Evolutionary conservation across 2,113 vertebrate species (phyloP).

Genomic region (Steatornis caripensis): DNA sequence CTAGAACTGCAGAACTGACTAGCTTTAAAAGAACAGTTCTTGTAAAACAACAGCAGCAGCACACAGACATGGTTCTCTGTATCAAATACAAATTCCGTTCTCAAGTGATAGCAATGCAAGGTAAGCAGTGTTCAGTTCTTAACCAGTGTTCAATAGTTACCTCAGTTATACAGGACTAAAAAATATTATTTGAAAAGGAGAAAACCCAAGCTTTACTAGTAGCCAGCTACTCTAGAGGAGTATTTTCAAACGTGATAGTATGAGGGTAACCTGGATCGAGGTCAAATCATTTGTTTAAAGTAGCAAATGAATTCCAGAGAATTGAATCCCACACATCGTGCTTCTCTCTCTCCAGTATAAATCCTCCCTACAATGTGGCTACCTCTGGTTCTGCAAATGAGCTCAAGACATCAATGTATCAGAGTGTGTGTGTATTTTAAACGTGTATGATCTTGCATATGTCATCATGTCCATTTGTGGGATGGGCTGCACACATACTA

Average conservation of each 20-base stretch:
- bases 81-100: not conserved
- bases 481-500: not conserved
- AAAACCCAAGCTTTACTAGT: not conserved
- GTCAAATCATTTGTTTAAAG: not conserved
- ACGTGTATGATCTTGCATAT: not conserved
- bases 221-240: not conserved
- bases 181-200: not conserved
- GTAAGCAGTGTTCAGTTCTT: not conserved
- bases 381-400: not conserved
- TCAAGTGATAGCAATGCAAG: not conserved
- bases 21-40: not conserved
- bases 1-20: not conserved
- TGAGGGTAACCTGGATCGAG: not conserved
- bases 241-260: not conserved
- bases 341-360: not conserved
- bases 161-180: not conserved
- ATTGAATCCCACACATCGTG: not conserved
- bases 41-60: not conserved
- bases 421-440: not conserved
- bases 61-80: not conserved
- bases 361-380: fast-evolving
- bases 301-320: not conserved
- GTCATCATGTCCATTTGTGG: not conserved
- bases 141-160: not conserved
- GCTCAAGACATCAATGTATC: not conserved